phyloP scores from a whole-genome alignment of 2,797 vertebrate genomes.

The Benthosema pterotum region DNA sequence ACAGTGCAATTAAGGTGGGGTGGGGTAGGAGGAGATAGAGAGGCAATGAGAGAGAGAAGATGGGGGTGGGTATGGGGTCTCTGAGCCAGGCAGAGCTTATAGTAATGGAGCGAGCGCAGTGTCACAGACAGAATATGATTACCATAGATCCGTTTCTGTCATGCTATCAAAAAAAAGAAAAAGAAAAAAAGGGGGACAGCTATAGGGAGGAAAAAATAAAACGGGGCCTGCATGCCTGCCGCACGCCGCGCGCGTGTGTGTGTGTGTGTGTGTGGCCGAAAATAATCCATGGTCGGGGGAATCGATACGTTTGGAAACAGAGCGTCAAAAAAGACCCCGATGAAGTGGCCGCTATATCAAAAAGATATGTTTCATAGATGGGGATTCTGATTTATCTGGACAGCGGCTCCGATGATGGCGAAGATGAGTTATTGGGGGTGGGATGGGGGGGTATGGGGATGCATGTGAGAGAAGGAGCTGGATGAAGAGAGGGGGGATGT shows the following conservation, averaged over 20 bases:
- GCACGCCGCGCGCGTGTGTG: no score
- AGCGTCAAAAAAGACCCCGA: constrained; percentile 65
- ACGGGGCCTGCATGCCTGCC: constrained; percentile 18
- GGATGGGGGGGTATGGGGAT: constrained; percentile 29
- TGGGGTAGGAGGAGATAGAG: constrained; percentile 12
- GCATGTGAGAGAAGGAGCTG: no score
- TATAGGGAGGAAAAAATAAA: constrained; percentile 41
- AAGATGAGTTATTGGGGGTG: constrained; percentile 63
- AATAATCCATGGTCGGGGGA: constrained; percentile 65
- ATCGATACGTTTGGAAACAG: constrained; percentile 72
- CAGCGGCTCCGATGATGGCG: constrained; percentile 54
- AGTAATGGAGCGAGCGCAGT: constrained; percentile 68
- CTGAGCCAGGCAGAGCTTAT: constrained; percentile 57
- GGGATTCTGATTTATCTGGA: constrained; percentile 64
- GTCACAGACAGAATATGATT: constrained; percentile 79
- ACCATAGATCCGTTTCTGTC: constrained; percentile 79
- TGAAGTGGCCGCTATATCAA: constrained; percentile 70
- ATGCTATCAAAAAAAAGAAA: no score
- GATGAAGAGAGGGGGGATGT: constrained; percentile 29
- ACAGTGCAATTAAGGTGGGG: constrained; percentile 72
- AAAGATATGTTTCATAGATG: constrained; percentile 73
- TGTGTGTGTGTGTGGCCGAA: constrained; percentile 55
- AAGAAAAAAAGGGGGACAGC: background rate
- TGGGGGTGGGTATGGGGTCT: constrained; percentile 27
- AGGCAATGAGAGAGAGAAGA: constrained; percentile 17